Base-by-base conservation (phyloP, 2,888 invertebrate species). In the Aleiodes testaceus region DNA sequence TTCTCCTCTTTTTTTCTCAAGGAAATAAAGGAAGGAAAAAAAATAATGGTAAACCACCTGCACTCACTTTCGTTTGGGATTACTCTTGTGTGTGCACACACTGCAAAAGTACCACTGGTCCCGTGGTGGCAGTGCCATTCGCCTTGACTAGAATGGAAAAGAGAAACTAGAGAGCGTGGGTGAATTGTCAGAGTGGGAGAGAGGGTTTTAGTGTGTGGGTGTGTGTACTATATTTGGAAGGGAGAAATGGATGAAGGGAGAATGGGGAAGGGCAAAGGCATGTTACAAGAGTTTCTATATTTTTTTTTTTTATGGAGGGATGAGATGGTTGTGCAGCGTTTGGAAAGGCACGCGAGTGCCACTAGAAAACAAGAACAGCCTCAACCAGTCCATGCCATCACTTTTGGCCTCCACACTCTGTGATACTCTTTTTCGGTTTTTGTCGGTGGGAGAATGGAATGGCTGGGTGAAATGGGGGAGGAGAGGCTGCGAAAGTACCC, bases 141-240 rank as follows among this genome's bases (percentile, higher is more conserved):
- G 67, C 55, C 55, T 67, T 67, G 67, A 67, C 67, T 67, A 30
- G 53, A 47, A 53, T 53, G 59, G 72, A 66, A 66, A 66, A 74
- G 66, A 70, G 67, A 64, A n/a, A 71, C 73, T 61, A 30, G 42
- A 70, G 72, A 70, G 72, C 72, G 71, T 70, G 59, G 59, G 59
- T 55, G 30, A 30, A 16, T 59, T 67, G 74, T 69, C 64, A 68
- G 67, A 72, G 73, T 69, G 64, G 67, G 65, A 70, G 72, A 44
- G 69, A 71, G 74, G 71, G 72, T 47, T 12, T 45, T 70, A 55
- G 67, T 71, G 55, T 65, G 53, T 69, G 70, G 36, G 72, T 53
- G 72, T 59, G 68, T 72, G 14, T 36, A 9, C 9, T 36, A 11
- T 36, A 36, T 36, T 36, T 36, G 14, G 59, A 68, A 61, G 44